These are phyloP conservation scores for Nephotettix cincticeps DNA, from an alignment of 1,140 invertebrate genomes.

Conservation along the genomic window DNA sequence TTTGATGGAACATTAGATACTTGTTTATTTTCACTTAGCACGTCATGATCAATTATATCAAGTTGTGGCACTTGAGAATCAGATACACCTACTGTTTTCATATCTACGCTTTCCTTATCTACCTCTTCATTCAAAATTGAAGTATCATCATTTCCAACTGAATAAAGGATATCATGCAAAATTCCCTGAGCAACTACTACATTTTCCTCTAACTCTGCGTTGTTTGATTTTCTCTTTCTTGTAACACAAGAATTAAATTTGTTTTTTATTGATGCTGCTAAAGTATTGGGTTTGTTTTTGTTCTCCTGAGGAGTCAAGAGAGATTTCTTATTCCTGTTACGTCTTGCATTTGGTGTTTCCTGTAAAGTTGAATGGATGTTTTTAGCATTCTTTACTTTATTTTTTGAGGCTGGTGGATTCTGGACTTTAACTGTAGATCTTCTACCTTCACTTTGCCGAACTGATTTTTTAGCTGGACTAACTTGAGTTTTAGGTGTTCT, in stretches of 20 bases:
- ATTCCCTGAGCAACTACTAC: neutral
- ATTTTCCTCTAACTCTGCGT: neutral
- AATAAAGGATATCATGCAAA: neutral
- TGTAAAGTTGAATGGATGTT: neutral
- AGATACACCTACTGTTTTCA: too few relatives aligned
- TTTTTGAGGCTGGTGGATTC: neutral
- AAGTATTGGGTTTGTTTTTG: neutral
- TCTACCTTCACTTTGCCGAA: neutral
- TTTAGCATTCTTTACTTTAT: neutral
- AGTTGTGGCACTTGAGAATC: too few relatives aligned
- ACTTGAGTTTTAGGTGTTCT: neutral
- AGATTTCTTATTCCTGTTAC: neutral
- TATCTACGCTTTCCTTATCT: too few relatives aligned
- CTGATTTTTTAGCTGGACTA: neutral
- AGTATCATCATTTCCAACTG: too few relatives aligned
- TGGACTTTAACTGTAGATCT: neutral
- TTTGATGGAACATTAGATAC: too few relatives aligned
- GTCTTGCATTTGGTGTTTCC: neutral
- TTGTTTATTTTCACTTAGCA: too few relatives aligned
- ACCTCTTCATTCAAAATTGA: too few relatives aligned
- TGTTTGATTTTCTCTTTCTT: neutral
- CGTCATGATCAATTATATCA: too few relatives aligned
- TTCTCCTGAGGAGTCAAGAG: neutral
- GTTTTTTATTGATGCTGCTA: neutral
- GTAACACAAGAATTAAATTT: neutral